These are phyloP conservation scores for Cheumatopsyche charites DNA, from an alignment of 1,140 invertebrate genomes.

Conservation along the genomic window DNA sequence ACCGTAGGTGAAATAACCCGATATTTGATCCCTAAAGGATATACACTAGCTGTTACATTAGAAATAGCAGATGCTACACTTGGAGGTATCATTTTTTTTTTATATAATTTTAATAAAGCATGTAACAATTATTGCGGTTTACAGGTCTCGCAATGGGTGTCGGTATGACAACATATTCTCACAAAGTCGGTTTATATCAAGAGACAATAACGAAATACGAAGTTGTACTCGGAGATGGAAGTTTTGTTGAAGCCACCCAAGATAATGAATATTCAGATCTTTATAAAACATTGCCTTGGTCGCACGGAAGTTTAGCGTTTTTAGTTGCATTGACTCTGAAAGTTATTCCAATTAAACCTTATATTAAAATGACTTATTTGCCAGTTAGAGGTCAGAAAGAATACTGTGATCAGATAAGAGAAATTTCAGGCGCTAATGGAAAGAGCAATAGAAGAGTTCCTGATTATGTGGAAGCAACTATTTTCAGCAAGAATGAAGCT, in stretches of 20 bases:
- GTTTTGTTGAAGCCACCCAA: slow-evolving; percentile 72
- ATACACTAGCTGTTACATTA: slow-evolving; percentile 79
- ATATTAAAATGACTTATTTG: slow-evolving; percentile 73
- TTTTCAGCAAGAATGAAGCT: slow-evolving; percentile 69
- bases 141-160: slow-evolving; percentile 80
- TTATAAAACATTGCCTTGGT: slow-evolving; percentile 81
- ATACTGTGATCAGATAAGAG: slow-evolving; percentile 67
- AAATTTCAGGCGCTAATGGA: slow-evolving; percentile 62
- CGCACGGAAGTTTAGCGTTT: slow-evolving; percentile 83
- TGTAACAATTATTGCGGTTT: slow-evolving; percentile 37
- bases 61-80: slow-evolving; percentile 82
- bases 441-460: slow-evolving; percentile 65
- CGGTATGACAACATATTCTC: slow-evolving; percentile 81
- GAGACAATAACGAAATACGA: slow-evolving; percentile 79
- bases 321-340: slow-evolving; percentile 77
- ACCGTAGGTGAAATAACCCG: slow-evolving; percentile 82
- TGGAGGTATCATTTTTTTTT: slow-evolving; percentile 59
- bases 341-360: slow-evolving; percentile 74
- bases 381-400: slow-evolving; percentile 67
- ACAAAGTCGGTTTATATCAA: slow-evolving; percentile 81
- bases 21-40: slow-evolving; percentile 74
- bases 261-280: slow-evolving; percentile 74
- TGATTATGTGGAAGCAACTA: slow-evolving; percentile 81
- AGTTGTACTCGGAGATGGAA: slow-evolving; percentile 75
- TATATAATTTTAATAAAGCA: neutral